Evolutionary conservation across 2,888 invertebrate genomes (phyloP), one percentile per base, ranked within the genome.

Genomic region (Zygothrica quintamaculata): DNA sequence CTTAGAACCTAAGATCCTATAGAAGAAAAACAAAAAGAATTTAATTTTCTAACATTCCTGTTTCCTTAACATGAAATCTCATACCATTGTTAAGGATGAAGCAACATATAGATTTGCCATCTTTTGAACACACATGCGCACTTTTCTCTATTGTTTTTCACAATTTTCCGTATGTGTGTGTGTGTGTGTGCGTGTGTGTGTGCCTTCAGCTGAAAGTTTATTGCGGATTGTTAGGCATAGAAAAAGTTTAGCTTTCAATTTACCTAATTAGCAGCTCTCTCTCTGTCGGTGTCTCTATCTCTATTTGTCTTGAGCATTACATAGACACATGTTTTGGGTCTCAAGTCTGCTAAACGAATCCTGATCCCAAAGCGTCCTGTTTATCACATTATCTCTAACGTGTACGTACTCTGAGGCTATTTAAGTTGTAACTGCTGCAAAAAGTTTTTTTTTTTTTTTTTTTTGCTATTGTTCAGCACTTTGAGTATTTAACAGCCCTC

Each of bases 191-290:
- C 51, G 48, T 37, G n/a, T 16, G 46, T 34, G 13, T 61, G 29
- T 46, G 37, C 43, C 39, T 39, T 12, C 8, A 22, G 11, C 18
- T 61, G 46, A 43, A 26, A 56, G 59, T 31, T 46, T 42, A 47
- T 48, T 39, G 22, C 46, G 12, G 39, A 37, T 33, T 40, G 52
- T 43, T 50, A 31, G 51, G 22, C 57, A 13, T 42, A 26, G 42
- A 65, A 74, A n/a, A 77, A 78, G 68, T 79, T 84, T 61, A 58
- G 78, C 64, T 66, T 77, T 70, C 80, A 80, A 80, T 80, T 80
- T 86, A 71, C 67, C 81, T 86, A 80, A 80, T 80, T 86, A 86
- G 59, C 64, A 58, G 64, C 36, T 72, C 37, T 29, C 25, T 31
- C 16, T 1, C n/a, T 13, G 13, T 12, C 3, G 11, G 29, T 11